A percentile compares a stretch with the other conserved stretches of the same genome.
phyloP scores from a whole-genome alignment of 2,888 invertebrate species.

The Andrena fulva region DNA sequence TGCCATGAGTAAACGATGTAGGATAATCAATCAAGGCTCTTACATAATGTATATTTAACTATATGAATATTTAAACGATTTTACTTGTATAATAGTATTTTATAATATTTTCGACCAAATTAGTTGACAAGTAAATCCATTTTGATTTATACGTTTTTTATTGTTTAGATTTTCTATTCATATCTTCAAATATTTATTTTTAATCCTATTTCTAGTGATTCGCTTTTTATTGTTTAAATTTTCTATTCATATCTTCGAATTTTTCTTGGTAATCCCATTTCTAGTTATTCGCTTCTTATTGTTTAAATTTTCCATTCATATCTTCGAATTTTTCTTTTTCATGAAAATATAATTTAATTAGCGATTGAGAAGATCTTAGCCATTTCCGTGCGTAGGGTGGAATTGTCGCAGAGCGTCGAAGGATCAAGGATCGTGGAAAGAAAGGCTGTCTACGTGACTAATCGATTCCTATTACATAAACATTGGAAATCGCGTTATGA shows the following conservation, averaged over 20 bases:
- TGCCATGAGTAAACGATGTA: not conserved
- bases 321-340: not conserved
- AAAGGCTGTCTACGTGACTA: slow-evolving; percentile 34
- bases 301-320: no score
- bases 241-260: no score
- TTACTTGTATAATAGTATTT: not conserved
- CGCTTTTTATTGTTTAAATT: no score
- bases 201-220: no score
- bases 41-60: not conserved
- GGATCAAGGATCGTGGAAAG: slow-evolving; percentile 5
- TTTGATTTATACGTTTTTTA: no score
- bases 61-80: not conserved
- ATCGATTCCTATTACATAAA: slow-evolving; percentile 36
- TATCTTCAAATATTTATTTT: no score
- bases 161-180: no score
- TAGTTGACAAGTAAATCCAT: no score
- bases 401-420: no score
- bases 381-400: not conserved
- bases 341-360: not conserved
- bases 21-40: not conserved
- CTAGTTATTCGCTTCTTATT: no score
- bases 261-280: no score
- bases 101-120: no score
- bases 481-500: slow-evolving; percentile 31
- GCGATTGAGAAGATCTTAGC: not conserved